Conservation (phyloP, 2,888 invertebrate genomes). For the Phlogophora meticulosa region DNA sequence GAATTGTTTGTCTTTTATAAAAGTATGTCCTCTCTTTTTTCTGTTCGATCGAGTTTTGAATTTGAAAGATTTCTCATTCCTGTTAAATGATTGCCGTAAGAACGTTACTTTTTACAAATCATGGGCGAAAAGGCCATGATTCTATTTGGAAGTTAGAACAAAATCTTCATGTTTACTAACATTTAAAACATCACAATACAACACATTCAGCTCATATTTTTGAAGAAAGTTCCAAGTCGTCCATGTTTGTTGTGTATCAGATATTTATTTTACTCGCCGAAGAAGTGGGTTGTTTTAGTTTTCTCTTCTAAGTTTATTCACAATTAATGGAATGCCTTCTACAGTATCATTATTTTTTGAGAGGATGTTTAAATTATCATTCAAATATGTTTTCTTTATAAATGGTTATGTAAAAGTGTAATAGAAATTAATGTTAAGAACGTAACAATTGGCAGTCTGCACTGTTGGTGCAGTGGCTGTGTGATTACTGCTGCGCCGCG, state of each 20-base stretch:
- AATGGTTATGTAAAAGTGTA: background rate
- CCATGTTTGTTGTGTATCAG: conserved; percentile 22
- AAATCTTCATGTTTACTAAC: background rate
- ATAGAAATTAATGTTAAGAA: no score
- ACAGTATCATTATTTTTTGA: conserved; percentile 1
- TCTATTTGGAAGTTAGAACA: background rate
- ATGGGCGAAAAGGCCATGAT: background rate
- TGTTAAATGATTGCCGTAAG: no score
- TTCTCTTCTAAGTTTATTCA: conserved; percentile 36
- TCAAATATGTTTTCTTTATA: background rate
- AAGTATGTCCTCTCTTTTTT: background rate
- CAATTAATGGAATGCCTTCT: conserved; percentile 16
- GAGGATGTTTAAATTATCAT: background rate
- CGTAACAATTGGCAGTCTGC: no score
- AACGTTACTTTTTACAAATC: background rate
- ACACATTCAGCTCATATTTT: conserved; percentile 7
- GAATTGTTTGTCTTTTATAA: conserved; percentile 1
- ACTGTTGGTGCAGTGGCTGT: no score
- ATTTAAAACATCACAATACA: conserved; percentile 3
- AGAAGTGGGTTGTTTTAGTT: conserved; percentile 23
- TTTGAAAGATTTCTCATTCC: background rate
- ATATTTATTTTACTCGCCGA: conserved; percentile 39
- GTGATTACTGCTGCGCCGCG: no score
- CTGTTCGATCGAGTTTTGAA: background rate
- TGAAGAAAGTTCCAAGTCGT: background rate